These are phyloP conservation scores for Drosophila ezoana DNA, from an alignment of 2,888 invertebrate species.

Conservation along the genomic window DNA sequence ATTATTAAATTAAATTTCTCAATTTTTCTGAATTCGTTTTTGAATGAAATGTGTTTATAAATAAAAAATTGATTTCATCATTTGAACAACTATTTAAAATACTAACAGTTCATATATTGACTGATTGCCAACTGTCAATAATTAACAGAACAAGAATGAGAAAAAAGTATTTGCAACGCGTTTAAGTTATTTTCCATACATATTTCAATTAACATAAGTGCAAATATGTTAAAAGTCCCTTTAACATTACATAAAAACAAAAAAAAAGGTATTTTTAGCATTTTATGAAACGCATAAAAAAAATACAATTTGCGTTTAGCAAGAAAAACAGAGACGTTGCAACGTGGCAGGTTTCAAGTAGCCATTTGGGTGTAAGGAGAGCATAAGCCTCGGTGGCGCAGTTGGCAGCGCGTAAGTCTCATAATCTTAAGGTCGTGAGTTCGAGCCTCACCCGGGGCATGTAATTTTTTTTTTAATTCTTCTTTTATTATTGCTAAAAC, in stretches of 20 bases:
- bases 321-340: slow-evolving; percentile 18
- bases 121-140: not conserved
- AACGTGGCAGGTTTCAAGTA: slow-evolving; percentile 57
- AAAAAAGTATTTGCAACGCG: slow-evolving; percentile 14
- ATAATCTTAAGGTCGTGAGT: slow-evolving; percentile 85
- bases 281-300: not conserved
- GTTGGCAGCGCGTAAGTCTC: slow-evolving; percentile 85
- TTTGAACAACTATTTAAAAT: no score
- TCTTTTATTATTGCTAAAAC: not conserved
- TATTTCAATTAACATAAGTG: slow-evolving; percentile 25
- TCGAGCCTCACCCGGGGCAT: slow-evolving; percentile 84
- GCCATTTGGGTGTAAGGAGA: slow-evolving; percentile 13
- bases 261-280: not conserved
- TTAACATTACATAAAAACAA: not conserved
- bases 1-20: no score
- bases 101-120: no score
- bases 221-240: slow-evolving; percentile 41
- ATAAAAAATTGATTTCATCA: no score
- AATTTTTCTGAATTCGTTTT: no score
- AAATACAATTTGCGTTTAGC: slow-evolving; percentile 4
- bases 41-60: no score
- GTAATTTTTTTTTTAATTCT: slow-evolving; percentile 49
- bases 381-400: slow-evolving; percentile 84
- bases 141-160: slow-evolving; percentile 11
- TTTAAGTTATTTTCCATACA: slow-evolving; percentile 26